Base-by-base conservation (phyloP, 2,888 invertebrate species). In the Synanthedon andrenaeformis region DNA sequence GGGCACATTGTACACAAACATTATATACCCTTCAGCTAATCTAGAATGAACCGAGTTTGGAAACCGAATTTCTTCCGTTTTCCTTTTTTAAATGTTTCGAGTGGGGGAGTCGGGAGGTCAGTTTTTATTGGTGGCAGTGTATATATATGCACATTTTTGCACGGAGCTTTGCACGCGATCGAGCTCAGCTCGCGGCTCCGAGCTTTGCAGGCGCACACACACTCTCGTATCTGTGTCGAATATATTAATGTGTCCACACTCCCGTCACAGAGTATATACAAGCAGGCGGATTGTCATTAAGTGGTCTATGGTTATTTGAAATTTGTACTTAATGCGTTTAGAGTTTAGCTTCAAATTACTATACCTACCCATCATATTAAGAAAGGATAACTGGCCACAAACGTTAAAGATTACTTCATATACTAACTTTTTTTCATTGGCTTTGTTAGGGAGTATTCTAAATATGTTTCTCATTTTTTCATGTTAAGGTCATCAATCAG, bases 141-240 rank as follows among this genome's bases (percentile, higher is more conserved):
- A 69, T 72, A 74, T 72, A 74, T 35, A 73, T 76, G 76, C 81
- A 82, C 79, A 83, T 83, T 86, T 84, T 82, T 85, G 85, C 85
- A 85, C 74, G 79, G 79, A 74, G 74, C 76, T 76, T 67, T 72
- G 79, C 80, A 76, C 74, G 79, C 80, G 78, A 80, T 72, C 75
- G 68, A 65, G 71, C 74, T 72, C 67, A 69, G 74, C 74, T 62
- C 62, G 63, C 63, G 68, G 72, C 75, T 84, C 83, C 84, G 80
- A 63, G 65, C 53, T 49, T 52, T 52, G 52, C 17, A 14, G 45
- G 55, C 52, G 13, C 75, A 72, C 74, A 57, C 79, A 76, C 72
- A 69, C 67, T 57, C 55, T 52, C 12, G 57, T 57, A 59, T 59
- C 59, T 59, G 56, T 57, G 53, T 23, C 52, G 51, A 53, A 55